phyloP scores from a whole-genome alignment of 2,888 invertebrate species.

The Drosophila emarginata region DNA sequence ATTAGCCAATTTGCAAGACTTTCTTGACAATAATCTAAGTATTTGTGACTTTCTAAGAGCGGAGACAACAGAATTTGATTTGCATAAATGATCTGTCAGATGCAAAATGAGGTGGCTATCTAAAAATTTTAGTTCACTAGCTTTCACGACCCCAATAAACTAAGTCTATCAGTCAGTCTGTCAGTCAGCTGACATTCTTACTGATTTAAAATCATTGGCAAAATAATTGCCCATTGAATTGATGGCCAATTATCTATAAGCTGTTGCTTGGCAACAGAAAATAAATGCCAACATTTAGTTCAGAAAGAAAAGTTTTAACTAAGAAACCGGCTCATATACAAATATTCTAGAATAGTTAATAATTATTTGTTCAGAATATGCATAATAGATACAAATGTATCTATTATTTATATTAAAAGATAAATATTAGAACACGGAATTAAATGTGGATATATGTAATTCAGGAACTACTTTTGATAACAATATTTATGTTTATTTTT shows the following conservation, averaged over 20 bases:
- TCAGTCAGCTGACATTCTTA: constrained; percentile 39
- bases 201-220: constrained; percentile 20
- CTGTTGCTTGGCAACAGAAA: constrained; percentile 19
- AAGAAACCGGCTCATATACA: neutral
- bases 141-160: constrained; percentile 55
- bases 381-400: too few species aligned
- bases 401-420: too few species aligned
- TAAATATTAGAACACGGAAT: too few species aligned
- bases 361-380: too few species aligned
- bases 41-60: constrained; percentile 31
- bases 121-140: constrained; percentile 18
- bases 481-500: too few species aligned
- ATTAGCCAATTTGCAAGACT: constrained; percentile 39
- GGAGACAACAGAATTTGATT: constrained; percentile 51
- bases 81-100: constrained; percentile 58
- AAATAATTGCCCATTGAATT: constrained; percentile 40
- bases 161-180: constrained; percentile 18
- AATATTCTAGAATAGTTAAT: neutral
- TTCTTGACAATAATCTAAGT: constrained; percentile 31
- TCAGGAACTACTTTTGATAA: too few species aligned
- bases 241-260: constrained; percentile 41
- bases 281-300: neutral
- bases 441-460: too few species aligned
- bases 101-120: constrained; percentile 17
- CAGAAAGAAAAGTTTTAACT: neutral